phyloP scores from a whole-genome alignment of 2,113 vertebrate genomes.

The Tyto alba region DNA sequence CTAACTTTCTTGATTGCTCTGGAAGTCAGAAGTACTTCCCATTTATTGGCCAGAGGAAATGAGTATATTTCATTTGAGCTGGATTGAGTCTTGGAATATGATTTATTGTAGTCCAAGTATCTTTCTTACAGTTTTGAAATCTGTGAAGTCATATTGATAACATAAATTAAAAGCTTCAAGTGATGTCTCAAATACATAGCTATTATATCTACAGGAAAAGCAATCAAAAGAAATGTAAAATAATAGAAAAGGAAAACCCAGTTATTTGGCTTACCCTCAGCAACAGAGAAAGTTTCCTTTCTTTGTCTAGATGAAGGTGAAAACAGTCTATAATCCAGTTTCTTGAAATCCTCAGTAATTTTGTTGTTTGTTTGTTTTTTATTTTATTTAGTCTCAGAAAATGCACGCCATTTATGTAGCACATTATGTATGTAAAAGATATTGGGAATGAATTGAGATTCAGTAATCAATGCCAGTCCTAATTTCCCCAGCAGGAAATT shows the following conservation, averaged over 20 bases:
- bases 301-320: not conserved
- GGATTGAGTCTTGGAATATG: not conserved
- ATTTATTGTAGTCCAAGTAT: not conserved
- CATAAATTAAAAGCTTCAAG: not conserved
- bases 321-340: not conserved
- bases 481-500: not conserved
- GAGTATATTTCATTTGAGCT: not conserved
- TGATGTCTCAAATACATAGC: not conserved
- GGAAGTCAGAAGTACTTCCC: not conserved
- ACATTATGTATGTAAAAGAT: not conserved
- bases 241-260: not conserved
- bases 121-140: not conserved
- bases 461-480: not conserved
- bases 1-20: not conserved
- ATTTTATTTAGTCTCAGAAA: not conserved
- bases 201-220: not conserved
- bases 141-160: not conserved
- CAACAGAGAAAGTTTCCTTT: not conserved
- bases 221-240: not conserved
- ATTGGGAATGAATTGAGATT: not conserved
- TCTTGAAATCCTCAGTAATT: not conserved
- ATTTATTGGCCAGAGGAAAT: not conserved
- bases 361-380: not conserved
- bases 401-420: not conserved
- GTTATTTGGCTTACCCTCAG: not conserved